Percentiles rank a stretch among this genome's conserved stretches.
Evolutionary conservation across 2,113 vertebrate species (phyloP).

Genomic region (Condylura cristata): DNA sequence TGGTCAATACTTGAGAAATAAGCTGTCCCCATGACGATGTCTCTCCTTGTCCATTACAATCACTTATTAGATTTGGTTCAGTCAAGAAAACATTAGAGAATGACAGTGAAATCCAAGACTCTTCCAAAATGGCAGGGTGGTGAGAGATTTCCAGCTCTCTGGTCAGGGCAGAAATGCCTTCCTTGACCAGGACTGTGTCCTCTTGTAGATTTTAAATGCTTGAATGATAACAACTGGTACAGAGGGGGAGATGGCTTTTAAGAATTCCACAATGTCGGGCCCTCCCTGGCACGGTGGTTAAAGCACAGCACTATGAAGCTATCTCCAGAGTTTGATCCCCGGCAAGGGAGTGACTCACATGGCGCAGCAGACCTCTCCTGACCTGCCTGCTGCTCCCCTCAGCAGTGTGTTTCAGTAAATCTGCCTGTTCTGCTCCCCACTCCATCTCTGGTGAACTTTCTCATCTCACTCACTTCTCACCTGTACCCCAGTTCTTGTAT

Average conservation of each 20-base stretch:
- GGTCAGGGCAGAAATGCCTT: neutral
- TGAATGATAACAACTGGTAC: neutral
- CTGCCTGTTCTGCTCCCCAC: too few relatives aligned
- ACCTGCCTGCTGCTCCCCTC: too few relatives aligned
- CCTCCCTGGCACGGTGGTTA: too few relatives aligned
- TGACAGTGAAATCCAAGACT: neutral
- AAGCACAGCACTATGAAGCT: too few relatives aligned
- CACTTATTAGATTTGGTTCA: neutral
- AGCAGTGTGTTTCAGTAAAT: too few relatives aligned
- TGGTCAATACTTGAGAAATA: neutral
- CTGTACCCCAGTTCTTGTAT: too few relatives aligned
- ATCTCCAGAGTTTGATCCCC: too few relatives aligned
- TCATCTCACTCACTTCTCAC: too few relatives aligned
- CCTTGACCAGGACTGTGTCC: neutral
- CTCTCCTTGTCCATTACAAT: neutral
- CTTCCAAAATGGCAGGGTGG: neutral
- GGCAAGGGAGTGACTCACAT: too few relatives aligned
- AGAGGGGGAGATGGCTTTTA: neutral
- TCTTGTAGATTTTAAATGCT: neutral
- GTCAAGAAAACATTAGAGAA: neutral
- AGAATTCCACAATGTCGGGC: neutral
- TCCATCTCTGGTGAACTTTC: too few relatives aligned
- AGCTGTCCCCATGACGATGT: neutral
- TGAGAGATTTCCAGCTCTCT: neutral
- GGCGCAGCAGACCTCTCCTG: too few relatives aligned